Evolutionary conservation across 1,140 invertebrate genomes (phyloP).

Genomic region (Pogonomyrmex barbatus): DNA sequence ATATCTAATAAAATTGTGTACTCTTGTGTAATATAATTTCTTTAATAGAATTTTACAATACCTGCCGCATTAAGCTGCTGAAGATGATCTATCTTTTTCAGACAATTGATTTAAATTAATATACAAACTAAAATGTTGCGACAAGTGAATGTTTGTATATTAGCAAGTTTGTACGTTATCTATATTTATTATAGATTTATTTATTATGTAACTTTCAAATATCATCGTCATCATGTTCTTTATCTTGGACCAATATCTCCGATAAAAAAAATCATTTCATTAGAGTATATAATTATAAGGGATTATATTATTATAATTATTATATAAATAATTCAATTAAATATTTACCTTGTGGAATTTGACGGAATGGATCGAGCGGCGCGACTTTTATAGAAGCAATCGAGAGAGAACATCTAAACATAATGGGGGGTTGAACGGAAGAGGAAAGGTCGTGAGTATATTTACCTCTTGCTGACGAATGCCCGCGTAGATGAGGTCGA

Average conservation of each 20-base stretch:
- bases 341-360: neutral
- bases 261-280: no score
- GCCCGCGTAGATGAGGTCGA: conserved; percentile 93
- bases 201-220: no score
- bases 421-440: conserved; percentile 31
- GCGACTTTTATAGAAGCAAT: neutral
- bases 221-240: no score
- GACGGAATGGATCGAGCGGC: neutral
- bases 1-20: neutral
- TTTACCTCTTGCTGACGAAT: conserved; percentile 90
- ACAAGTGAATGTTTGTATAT: no score
- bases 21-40: neutral
- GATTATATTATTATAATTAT: no score
- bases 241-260: no score
- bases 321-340: neutral
- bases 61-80: neutral
- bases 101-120: neutral
- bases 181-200: no score
- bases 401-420: neutral
- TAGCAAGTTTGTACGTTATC: no score
- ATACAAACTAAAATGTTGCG: no score
- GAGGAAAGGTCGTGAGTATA: conserved; percentile 51
- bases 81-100: neutral
- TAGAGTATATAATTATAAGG: no score
- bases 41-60: neutral